Evolutionary conservation across 2,797 vertebrate genomes (phyloP), one percentile per base, ranked within the genome.

Genomic region (Spea hammondii): DNA sequence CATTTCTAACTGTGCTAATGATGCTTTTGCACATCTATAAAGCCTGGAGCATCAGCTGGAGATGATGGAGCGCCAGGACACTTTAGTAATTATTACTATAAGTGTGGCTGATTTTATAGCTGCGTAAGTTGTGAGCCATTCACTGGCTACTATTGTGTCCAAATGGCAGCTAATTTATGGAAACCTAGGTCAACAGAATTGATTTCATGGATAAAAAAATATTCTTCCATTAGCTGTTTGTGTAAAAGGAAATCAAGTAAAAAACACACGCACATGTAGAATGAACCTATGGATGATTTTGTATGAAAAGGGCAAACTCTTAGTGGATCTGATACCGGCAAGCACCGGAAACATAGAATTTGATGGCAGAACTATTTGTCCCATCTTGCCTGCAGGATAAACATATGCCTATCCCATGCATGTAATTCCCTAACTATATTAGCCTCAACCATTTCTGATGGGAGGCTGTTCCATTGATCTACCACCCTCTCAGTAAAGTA

Each of bases 1-100:
- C 79, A 81, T 81, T 76, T 77, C 79, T 81, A 77, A 73, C 79
- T 81, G 79, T 81, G 79, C 65, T 81, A 81, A 81, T 81, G 79
- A 81, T 81, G 79, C 79, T 81, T 32, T 81, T 73, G 79, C 79
- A 77, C 55, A 45, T 81, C 79, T 81, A 81, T 81, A 77, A 81
- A 81, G 70, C 70, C 54, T 69, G 64, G 65, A 62, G 62, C 79
- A 81, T 81, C 74, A 77, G 74, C 57, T 64, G 73, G 79, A 81
- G 44, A 77, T 77, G 79, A 81, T 77, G 62, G 74, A 81, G 79
- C 79, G 69, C 70, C 74, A 73, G 79, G 79, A 81, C 74, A 73
- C 65, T 81, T 76, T 77, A 64, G 74, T 81, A 81, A 81, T 81
- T 81, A 81, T 77, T 77, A 55, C 46, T 60, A 64, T 47, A 73